phyloP scores from a whole-genome alignment of 2,113 vertebrate species.

The Xiphophorus maculatus region DNA sequence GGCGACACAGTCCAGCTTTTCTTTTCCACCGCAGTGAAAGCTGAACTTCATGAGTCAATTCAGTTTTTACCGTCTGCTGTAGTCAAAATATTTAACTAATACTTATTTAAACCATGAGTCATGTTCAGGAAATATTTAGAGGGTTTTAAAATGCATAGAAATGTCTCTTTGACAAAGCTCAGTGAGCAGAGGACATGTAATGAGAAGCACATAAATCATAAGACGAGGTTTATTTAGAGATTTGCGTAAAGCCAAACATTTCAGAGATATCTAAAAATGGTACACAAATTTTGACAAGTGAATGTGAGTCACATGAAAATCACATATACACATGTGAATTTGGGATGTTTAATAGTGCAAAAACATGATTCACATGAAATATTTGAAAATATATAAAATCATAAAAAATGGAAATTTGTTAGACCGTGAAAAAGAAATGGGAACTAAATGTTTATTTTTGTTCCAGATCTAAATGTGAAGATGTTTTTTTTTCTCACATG shows the following conservation, averaged over 20 bases:
- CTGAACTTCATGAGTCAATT: background rate
- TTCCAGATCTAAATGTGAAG: too few relatives aligned
- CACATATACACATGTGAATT: background rate
- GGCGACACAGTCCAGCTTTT: slow-evolving; percentile 26
- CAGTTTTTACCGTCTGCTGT: background rate
- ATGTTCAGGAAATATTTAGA: background rate
- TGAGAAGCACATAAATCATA: background rate
- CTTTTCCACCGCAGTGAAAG: background rate
- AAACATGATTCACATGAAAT: too few relatives aligned
- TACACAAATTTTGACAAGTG: background rate
- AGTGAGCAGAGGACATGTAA: background rate
- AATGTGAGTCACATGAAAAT: too few relatives aligned
- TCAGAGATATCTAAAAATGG: background rate
- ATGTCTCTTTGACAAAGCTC: background rate
- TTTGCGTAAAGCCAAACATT: background rate
- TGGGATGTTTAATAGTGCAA: too few relatives aligned
- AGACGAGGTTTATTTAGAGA: background rate
- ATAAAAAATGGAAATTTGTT: too few relatives aligned
- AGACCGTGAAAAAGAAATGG: too few relatives aligned
- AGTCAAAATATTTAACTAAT: background rate
- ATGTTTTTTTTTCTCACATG: too few relatives aligned
- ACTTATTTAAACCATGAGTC: too few relatives aligned
- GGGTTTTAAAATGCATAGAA: background rate
- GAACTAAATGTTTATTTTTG: too few relatives aligned
- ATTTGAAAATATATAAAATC: too few relatives aligned